A percentile compares a stretch with the other conserved stretches of the same genome.
phyloP scores from a whole-genome alignment of 1,140 invertebrate genomes.

The Danaus melanippus region DNA sequence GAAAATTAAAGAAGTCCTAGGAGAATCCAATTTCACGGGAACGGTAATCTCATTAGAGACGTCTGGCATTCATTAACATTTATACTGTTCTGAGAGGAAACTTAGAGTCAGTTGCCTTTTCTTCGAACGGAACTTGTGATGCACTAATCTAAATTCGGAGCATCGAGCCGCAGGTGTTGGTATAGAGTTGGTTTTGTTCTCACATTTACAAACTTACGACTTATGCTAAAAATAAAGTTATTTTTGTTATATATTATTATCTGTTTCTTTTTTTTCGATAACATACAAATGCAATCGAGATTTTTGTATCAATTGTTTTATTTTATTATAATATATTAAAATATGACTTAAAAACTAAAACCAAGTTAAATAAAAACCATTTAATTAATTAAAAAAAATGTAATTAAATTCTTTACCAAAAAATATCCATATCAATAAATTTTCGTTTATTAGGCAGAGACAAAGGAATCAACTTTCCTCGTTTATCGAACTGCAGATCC shows the following conservation, averaged over 20 bases:
- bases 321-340: too few species aligned
- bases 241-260: constrained; percentile 19
- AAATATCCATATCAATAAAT: too few species aligned
- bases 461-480: constrained; percentile 39
- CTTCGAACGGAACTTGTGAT: constrained; percentile 33
- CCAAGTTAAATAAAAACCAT: too few species aligned
- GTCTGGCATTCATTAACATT: constrained; percentile 69
- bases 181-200: constrained; percentile 34
- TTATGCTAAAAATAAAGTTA: constrained; percentile 39
- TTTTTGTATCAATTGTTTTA: too few species aligned
- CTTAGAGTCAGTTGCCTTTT: constrained; percentile 33
- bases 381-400: too few species aligned
- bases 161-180: constrained; percentile 35
- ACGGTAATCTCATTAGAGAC: constrained; percentile 66
- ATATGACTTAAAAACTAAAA: too few species aligned
- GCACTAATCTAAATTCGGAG: constrained; percentile 56
- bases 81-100: constrained; percentile 59
- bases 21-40: constrained; percentile 62
- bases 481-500: constrained; percentile 41
- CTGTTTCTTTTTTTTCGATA: too few species aligned
- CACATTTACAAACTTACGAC: constrained; percentile 38
- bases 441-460: constrained; percentile 11
- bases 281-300: too few species aligned
- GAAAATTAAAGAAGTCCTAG: constrained; percentile 66
- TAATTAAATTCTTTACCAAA: too few species aligned